Evolutionary conservation across 2,113 vertebrate genomes (phyloP).

Genomic region (Hepsetus odoe): DNA sequence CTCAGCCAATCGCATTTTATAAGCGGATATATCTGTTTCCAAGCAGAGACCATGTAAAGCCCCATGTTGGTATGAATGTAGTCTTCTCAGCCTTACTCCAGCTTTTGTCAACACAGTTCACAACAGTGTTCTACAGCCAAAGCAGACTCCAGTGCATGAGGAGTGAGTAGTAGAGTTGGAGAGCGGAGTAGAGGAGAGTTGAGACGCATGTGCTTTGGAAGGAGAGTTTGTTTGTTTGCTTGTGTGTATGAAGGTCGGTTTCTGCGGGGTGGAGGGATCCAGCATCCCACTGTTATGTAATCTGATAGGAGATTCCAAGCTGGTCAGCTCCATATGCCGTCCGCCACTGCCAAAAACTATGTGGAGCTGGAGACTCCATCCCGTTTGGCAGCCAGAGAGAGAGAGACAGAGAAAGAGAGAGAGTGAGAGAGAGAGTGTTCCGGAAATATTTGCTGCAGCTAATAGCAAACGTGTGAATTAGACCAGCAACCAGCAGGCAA

Average conservation of each 20-base stretch:
- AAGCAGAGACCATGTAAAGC: background rate
- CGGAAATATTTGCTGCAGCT: constrained; percentile 63
- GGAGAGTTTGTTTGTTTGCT: constrained; percentile 65
- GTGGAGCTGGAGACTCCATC: constrained; percentile 63
- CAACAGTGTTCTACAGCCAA: background rate
- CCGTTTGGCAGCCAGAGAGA: constrained; percentile 58
- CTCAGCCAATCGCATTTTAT: background rate
- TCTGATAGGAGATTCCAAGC: constrained; percentile 77
- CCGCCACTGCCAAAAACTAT: constrained; percentile 72
- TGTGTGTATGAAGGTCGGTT: constrained; percentile 65
- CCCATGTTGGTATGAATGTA: constrained; percentile 10
- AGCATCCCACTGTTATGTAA: constrained; percentile 77
- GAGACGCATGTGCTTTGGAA: constrained; percentile 54
- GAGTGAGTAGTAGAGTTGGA: background rate
- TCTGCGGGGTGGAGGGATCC: constrained; percentile 65
- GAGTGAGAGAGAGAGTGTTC: constrained; percentile 54
- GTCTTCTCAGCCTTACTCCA: constrained; percentile 9
- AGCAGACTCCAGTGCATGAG: background rate
- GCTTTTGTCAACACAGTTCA: constrained; percentile 25
- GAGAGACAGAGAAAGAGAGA: constrained; percentile 46
- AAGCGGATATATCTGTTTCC: background rate
- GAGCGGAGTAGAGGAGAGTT: constrained; percentile 13
- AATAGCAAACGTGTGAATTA: constrained; percentile 63
- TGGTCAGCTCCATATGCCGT: constrained; percentile 76
- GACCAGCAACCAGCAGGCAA: constrained; percentile 57